Percentiles rank a stretch among this genome's conserved stretches.
Evolutionary conservation across 53 echinoderm and acorn worm species (phyloP).

Genomic region (Zoroaster sp.): DNA sequence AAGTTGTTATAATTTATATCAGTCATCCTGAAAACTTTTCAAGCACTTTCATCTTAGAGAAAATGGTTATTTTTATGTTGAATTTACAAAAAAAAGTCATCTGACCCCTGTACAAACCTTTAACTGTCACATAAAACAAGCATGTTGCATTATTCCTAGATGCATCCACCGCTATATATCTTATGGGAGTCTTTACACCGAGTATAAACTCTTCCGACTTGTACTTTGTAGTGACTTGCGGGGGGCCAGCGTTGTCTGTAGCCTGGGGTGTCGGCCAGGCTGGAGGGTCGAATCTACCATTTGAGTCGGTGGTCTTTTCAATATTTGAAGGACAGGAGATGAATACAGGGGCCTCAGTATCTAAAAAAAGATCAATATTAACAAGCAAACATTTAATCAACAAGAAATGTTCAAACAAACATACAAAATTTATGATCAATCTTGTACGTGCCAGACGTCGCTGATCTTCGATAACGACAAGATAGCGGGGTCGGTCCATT

Average conservation of each 20-base stretch:
- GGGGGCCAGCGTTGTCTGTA: conserved; percentile 43
- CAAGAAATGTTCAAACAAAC: too few relatives aligned
- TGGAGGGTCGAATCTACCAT: background rate
- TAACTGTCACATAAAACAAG: conserved; percentile 36
- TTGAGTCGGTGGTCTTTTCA: background rate
- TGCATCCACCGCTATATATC: conserved; percentile 42
- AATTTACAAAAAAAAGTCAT: too few relatives aligned
- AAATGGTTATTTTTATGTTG: too few relatives aligned
- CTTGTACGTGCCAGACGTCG: too few relatives aligned
- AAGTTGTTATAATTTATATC: too few relatives aligned
- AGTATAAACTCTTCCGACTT: background rate
- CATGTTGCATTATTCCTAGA: conserved; percentile 62
- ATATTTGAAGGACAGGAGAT: conserved; percentile 49
- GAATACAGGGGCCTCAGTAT: conserved; percentile 32
- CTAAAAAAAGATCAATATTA: too few relatives aligned
- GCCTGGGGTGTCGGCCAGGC: conserved; percentile 33
- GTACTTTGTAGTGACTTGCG: background rate
- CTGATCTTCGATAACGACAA: too few relatives aligned
- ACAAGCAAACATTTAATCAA: too few relatives aligned
- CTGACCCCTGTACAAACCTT: conserved; percentile 42
- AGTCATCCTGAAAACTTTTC: too few relatives aligned
- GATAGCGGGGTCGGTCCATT: too few relatives aligned
- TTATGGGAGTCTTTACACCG: background rate
- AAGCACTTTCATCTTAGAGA: too few relatives aligned
- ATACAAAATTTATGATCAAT: too few relatives aligned